phyloP scores from a whole-genome alignment of 2,113 vertebrate species.

The Xiphorhynchus elegans region DNA sequence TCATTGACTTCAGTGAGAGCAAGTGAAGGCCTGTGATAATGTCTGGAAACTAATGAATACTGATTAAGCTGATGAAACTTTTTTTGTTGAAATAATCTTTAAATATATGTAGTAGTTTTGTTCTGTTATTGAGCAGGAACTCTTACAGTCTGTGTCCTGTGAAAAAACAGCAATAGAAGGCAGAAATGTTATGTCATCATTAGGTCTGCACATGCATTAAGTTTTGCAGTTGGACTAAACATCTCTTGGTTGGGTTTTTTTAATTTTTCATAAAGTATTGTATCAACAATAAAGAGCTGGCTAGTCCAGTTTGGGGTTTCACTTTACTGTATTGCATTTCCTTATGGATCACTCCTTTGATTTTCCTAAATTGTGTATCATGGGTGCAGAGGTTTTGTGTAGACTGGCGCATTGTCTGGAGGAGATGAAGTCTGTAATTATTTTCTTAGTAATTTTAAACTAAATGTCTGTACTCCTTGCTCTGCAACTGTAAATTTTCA shows the following conservation, averaged over 20 bases:
- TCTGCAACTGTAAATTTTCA: not conserved
- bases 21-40: slow-evolving; percentile 14
- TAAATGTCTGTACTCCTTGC: not conserved
- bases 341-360: not conserved
- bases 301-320: not conserved
- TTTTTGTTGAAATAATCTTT: slow-evolving; percentile 25
- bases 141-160: not conserved
- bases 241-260: not conserved
- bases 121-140: slow-evolving; percentile 18
- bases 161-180: slow-evolving; percentile 6
- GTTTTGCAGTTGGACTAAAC: not conserved
- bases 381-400: not conserved
- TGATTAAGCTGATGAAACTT: slow-evolving; percentile 28
- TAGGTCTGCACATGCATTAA: not conserved
- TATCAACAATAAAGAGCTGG: slow-evolving; percentile 37
- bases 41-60: slow-evolving; percentile 14
- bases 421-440: not conserved
- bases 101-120: not conserved
- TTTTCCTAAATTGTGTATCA: not conserved
- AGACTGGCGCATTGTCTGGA: not conserved
- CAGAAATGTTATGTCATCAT: not conserved
- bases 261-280: not conserved
- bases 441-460: not conserved
- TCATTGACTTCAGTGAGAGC: not conserved
- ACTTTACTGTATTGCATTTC: not conserved